Evolutionary conservation across 1,140 invertebrate species (phyloP).

Genomic region (Frieseomelitta varia): DNA sequence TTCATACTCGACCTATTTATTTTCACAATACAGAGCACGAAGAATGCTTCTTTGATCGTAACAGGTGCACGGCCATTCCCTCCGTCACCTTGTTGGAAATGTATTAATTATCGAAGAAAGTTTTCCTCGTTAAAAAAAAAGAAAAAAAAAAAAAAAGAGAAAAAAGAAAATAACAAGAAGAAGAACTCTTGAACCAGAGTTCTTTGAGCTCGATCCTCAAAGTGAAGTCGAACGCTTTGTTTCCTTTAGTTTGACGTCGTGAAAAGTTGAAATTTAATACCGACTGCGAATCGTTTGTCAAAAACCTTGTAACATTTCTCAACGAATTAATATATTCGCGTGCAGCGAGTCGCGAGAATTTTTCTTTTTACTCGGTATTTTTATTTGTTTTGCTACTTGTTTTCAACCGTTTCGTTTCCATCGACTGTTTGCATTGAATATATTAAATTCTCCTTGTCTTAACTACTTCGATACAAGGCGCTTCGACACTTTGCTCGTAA

Average conservation of each 20-base stretch:
- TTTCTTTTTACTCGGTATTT: background rate
- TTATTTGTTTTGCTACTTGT: background rate
- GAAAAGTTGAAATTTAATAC: background rate
- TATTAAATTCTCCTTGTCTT: too few relatives aligned
- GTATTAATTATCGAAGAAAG: constrained; percentile 30
- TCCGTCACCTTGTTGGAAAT: background rate
- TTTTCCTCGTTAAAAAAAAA: background rate
- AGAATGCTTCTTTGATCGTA: constrained; percentile 18
- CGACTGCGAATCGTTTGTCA: background rate
- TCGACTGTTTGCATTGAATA: too few relatives aligned
- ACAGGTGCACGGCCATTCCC: background rate
- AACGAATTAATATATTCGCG: too few relatives aligned
- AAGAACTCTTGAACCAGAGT: background rate
- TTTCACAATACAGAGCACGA: constrained; percentile 13
- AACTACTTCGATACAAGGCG: background rate
- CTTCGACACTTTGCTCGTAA: background rate
- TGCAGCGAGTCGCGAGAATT: background rate
- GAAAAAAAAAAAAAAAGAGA: background rate
- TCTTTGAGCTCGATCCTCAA: background rate
- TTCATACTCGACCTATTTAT: constrained; percentile 31
- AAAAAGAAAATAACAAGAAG: background rate
- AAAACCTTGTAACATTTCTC: background rate
- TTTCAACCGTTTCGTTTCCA: too few relatives aligned
- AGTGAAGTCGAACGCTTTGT: background rate
- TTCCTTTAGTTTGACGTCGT: background rate